A percentile compares a stretch with the other conserved stretches of the same genome.
phyloP scores from a whole-genome alignment of 2,888 invertebrate species.

The Tetragnatha montana region DNA sequence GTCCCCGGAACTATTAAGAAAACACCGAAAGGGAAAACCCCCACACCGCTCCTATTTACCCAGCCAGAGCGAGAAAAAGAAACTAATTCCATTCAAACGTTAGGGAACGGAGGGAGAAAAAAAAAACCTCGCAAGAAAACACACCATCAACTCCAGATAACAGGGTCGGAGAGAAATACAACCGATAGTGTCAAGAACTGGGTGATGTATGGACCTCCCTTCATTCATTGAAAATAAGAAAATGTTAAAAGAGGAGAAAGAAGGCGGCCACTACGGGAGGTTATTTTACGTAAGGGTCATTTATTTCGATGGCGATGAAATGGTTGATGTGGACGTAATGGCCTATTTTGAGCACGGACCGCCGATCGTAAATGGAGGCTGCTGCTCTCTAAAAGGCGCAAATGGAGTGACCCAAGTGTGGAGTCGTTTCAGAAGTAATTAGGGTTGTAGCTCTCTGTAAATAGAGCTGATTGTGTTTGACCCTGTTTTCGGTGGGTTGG shows the following conservation, averaged over 20 bases:
- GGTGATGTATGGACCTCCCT: slow-evolving; percentile 34
- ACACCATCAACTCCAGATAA: slow-evolving; percentile 30
- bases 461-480: not conserved
- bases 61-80: slow-evolving; percentile 13
- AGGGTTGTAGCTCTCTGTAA: not conserved
- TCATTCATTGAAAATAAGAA: slow-evolving; percentile 39
- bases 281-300: slow-evolving; percentile 55
- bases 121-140: slow-evolving; percentile 21
- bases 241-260: slow-evolving; percentile 14
- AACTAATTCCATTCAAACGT: slow-evolving; percentile 42
- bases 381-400: slow-evolving; percentile 34
- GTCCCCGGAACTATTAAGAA: not conserved
- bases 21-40: slow-evolving; percentile 1
- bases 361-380: slow-evolving; percentile 49
- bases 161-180: slow-evolving; percentile 40
- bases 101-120: not conserved
- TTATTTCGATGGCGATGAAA: slow-evolving; percentile 41
- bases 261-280: slow-evolving; percentile 4
- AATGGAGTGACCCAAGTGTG: slow-evolving; percentile 11
- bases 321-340: slow-evolving; percentile 44
- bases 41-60: slow-evolving; percentile 22
- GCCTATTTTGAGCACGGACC: slow-evolving; percentile 41
- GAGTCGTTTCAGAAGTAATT: not conserved
- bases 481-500: too few species aligned
- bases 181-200: slow-evolving; percentile 35